phyloP scores from a whole-genome alignment of 2,888 invertebrate genomes.

The Thysanoteuthis rhombus region DNA sequence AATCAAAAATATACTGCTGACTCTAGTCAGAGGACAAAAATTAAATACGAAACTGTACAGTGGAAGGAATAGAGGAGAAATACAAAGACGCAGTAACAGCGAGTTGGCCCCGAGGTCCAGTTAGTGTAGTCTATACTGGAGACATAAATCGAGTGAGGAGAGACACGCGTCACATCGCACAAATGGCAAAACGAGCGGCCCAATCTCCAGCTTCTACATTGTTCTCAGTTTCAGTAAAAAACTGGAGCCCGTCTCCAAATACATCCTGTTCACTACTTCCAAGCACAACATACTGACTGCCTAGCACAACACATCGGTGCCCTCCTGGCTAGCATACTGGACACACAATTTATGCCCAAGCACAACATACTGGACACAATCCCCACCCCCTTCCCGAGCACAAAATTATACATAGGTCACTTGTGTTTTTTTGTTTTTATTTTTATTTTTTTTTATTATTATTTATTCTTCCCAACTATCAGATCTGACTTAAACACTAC shows the following conservation, averaged over 20 bases:
- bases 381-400: background rate
- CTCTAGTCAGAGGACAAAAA: background rate
- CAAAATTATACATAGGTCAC: constrained; percentile 12
- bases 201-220: background rate
- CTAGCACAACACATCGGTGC: background rate
- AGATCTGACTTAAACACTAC: constrained; percentile 12
- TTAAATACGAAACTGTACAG: background rate
- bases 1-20: constrained; percentile 12
- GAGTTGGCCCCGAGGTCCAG: background rate
- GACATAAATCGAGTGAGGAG: background rate
- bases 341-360: background rate
- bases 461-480: background rate
- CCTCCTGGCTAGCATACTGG: constrained; percentile 12
- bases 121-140: too few species aligned
- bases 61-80: constrained; percentile 12
- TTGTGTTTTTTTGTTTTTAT: background rate
- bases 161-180: background rate
- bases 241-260: background rate
- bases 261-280: background rate
- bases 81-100: constrained; percentile 12
- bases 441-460: background rate
- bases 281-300: background rate
- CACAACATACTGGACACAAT: background rate
- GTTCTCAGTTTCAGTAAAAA: background rate
- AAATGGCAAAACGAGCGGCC: background rate